Evolutionary conservation across 2,113 vertebrate genomes (phyloP).

Genomic region (Oreotrochilus melanogaster): DNA sequence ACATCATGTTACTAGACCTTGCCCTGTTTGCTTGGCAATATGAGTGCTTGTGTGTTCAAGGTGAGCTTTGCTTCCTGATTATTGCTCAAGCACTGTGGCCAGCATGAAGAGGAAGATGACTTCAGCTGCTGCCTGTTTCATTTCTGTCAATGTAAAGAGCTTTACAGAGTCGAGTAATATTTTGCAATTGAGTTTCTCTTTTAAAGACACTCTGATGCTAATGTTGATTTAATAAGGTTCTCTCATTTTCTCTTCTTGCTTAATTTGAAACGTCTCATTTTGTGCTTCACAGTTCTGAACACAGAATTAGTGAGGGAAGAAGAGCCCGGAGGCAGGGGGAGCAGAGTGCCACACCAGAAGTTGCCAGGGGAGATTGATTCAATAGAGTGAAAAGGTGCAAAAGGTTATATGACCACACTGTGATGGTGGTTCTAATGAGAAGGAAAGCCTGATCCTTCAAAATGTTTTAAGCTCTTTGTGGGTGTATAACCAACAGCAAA

Average conservation of each 20-base stretch:
- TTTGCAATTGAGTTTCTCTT: constrained; percentile 65
- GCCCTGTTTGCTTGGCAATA: neutral
- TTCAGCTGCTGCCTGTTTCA: neutral
- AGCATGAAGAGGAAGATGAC: neutral
- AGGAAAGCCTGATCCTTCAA: constrained; percentile 4
- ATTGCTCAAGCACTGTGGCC: neutral
- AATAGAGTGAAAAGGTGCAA: constrained; percentile 48
- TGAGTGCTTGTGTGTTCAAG: neutral
- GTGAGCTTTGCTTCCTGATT: neutral
- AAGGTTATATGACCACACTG: constrained; percentile 12
- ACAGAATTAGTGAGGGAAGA: constrained; percentile 73
- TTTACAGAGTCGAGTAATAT: constrained; percentile 56
- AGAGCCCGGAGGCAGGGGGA: constrained; percentile 48
- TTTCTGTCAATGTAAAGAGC: constrained; percentile 30
- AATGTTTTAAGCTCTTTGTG: neutral
- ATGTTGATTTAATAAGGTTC: constrained; percentile 82
- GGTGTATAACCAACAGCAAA: neutral
- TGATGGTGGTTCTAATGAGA: constrained; percentile 25
- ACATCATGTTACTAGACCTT: neutral
- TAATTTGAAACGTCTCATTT: constrained; percentile 81
- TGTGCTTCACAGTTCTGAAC: constrained; percentile 78
- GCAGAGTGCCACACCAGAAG: constrained; percentile 30
- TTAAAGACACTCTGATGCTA: constrained; percentile 71
- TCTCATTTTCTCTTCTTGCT: constrained; percentile 63
- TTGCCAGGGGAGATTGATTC: constrained; percentile 61